Conservation (phyloP, 2,888 invertebrate genomes). For the Tachina lurida region DNA sequence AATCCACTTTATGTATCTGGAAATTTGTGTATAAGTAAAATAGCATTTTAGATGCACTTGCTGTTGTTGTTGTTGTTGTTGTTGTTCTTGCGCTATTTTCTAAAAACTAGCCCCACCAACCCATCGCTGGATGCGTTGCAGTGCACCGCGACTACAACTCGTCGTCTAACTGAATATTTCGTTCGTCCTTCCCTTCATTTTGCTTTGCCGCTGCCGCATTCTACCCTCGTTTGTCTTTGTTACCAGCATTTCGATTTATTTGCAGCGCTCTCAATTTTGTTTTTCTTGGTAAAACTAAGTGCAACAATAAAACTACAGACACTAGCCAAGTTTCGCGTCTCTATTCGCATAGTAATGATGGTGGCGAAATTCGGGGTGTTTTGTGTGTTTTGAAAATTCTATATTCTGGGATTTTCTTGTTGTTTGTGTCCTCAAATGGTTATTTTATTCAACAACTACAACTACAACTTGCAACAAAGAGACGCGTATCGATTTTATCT, state of each 20-base stretch:
- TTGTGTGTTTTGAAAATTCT: slow-evolving; percentile 45
- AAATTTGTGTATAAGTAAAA: slow-evolving; percentile 45
- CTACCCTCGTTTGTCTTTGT: slow-evolving; percentile 34
- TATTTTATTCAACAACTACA: slow-evolving; percentile 37
- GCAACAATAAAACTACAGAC: slow-evolving; percentile 40
- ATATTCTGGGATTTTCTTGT: slow-evolving; percentile 35
- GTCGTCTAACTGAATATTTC: slow-evolving; percentile 16
- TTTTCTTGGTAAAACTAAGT: background rate
- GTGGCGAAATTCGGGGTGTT: slow-evolving; percentile 67
- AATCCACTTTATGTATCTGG: slow-evolving; percentile 12
- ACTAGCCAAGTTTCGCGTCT: slow-evolving; percentile 58
- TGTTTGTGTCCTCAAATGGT: slow-evolving; percentile 50
- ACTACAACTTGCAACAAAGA: slow-evolving; percentile 49
- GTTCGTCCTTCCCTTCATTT: background rate
- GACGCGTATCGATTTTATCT: slow-evolving; percentile 73
- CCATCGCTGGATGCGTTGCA: background rate
- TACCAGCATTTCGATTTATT: slow-evolving; percentile 19
- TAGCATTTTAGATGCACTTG: slow-evolving; percentile 72
- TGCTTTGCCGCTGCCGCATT: slow-evolving; percentile 19
- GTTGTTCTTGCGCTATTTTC: slow-evolving; percentile 50
- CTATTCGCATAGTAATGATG: slow-evolving; percentile 65
- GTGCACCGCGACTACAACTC: slow-evolving; percentile 1
- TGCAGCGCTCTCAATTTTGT: slow-evolving; percentile 31
- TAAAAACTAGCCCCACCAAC: slow-evolving; percentile 60
- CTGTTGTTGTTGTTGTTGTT: slow-evolving; percentile 47